Evolutionary conservation across 2,113 vertebrate species (phyloP).

Genomic region (Atractosteus spatula): DNA sequence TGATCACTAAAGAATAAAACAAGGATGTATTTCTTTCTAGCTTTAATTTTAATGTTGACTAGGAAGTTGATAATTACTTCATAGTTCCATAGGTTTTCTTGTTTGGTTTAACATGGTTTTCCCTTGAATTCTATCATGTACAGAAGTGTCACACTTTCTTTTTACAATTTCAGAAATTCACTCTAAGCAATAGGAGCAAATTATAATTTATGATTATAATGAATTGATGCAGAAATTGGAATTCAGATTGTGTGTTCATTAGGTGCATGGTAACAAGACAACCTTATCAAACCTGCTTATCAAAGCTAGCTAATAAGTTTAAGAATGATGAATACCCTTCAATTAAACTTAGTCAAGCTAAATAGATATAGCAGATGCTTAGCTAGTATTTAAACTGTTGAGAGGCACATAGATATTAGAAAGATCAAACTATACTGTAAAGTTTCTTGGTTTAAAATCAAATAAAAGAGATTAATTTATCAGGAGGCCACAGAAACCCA

Average conservation of each 20-base stretch:
- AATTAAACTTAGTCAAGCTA: conserved; percentile 30
- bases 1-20: no score
- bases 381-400: background rate
- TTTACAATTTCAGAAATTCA: conserved; percentile 20
- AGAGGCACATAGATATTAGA: background rate
- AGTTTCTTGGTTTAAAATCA: background rate
- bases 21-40: no score
- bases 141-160: background rate
- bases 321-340: conserved; percentile 54
- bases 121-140: no score
- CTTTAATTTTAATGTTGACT: no score
- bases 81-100: no score
- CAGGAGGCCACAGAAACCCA: background rate
- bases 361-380: conserved; percentile 12
- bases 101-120: no score
- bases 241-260: conserved; percentile 50
- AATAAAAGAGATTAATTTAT: background rate
- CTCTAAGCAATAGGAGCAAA: conserved; percentile 46
- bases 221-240: conserved; percentile 46
- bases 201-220: conserved; percentile 60
- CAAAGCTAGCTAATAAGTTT: conserved; percentile 59
- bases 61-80: no score
- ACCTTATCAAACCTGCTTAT: conserved; percentile 54
- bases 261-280: conserved; percentile 58
- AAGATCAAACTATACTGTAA: background rate